Evolutionary conservation across 1,140 invertebrate genomes (phyloP).

Genomic region (Dinoponera quadriceps): DNA sequence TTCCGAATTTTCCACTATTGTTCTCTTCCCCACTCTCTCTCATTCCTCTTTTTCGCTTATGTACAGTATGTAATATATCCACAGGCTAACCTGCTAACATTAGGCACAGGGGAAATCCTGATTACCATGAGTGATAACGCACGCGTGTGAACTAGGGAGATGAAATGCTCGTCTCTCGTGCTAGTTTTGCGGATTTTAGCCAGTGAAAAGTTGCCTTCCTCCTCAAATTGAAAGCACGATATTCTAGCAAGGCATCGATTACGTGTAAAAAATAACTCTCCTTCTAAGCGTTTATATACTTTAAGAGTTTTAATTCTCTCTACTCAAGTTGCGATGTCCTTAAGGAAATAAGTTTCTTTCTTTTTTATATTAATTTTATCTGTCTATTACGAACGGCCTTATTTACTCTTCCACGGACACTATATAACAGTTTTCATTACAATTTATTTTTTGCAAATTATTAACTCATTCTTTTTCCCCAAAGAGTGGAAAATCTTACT

Average conservation of each 20-base stretch:
- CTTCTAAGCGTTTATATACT: constrained; percentile 36
- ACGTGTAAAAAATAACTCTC: constrained; percentile 72
- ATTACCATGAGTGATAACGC: constrained; percentile 35
- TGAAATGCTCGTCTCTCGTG: constrained; percentile 9
- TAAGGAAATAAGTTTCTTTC: constrained; percentile 24
- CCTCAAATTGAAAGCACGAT: constrained; percentile 51
- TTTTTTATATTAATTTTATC: constrained; percentile 13
- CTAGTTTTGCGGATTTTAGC: neutral
- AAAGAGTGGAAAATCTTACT: constrained; percentile 4
- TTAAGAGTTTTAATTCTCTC: constrained; percentile 13
- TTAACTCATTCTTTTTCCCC: neutral
- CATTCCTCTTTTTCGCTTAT: constrained; percentile 5
- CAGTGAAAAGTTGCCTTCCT: constrained; percentile 12
- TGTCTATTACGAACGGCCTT: constrained; percentile 6
- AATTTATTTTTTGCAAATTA: too few species aligned
- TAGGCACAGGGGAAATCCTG: constrained; percentile 70
- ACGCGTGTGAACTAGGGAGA: constrained; percentile 1
- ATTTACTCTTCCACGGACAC: neutral
- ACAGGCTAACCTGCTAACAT: constrained; percentile 45
- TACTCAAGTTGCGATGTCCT: constrained; percentile 47
- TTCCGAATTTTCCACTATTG: neutral
- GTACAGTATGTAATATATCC: constrained; percentile 26
- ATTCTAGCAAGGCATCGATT: constrained; percentile 70
- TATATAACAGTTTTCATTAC: constrained; percentile 7
- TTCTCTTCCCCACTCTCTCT: neutral